phyloP scores from a whole-genome alignment of 2,888 invertebrate species.

The Cephus nigrinus region DNA sequence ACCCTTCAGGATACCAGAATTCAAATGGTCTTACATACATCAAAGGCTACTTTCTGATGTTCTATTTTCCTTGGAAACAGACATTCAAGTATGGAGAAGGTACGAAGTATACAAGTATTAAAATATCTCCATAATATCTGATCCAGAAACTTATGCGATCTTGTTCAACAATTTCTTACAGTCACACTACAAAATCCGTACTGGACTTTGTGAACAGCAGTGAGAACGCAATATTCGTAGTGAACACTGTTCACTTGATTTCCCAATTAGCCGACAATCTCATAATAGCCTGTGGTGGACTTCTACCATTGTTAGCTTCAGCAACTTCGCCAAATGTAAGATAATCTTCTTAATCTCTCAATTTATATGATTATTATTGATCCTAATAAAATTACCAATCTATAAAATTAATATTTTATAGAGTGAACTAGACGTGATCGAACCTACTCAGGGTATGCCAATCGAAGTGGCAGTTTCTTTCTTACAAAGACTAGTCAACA shows the following conservation, averaged over 20 bases:
- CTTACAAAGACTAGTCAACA: slow-evolving; percentile 96
- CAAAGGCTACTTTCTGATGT: slow-evolving; percentile 96
- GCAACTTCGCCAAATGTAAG: slow-evolving; percentile 98
- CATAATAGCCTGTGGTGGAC: slow-evolving; percentile 97
- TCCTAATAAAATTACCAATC: neutral
- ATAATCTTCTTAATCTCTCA: slow-evolving; percentile 6
- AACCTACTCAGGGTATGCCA: slow-evolving; percentile 98
- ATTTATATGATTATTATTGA: neutral
- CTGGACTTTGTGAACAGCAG: slow-evolving; percentile 98
- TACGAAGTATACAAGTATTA: slow-evolving; percentile 41
- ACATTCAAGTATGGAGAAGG: slow-evolving; percentile 91
- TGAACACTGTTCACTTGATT: slow-evolving; percentile 98
- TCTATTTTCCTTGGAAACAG: slow-evolving; percentile 95
- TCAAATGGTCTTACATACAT: slow-evolving; percentile 99
- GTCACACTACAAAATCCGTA: slow-evolving; percentile 96
- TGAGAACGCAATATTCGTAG: slow-evolving; percentile 98
- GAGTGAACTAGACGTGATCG: slow-evolving; percentile 98
- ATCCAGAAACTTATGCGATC: neutral
- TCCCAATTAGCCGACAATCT: slow-evolving; percentile 99
- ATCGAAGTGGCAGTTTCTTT: slow-evolving; percentile 98
- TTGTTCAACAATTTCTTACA: slow-evolving; percentile 62
- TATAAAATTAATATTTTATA: slow-evolving; percentile 61
- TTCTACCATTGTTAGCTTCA: slow-evolving; percentile 95
- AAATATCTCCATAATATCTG: neutral
- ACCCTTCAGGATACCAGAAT: slow-evolving; percentile 98